Evolutionary conservation across 2,888 invertebrate genomes (phyloP).

Genomic region (Lepidocyrtinus sp.): DNA sequence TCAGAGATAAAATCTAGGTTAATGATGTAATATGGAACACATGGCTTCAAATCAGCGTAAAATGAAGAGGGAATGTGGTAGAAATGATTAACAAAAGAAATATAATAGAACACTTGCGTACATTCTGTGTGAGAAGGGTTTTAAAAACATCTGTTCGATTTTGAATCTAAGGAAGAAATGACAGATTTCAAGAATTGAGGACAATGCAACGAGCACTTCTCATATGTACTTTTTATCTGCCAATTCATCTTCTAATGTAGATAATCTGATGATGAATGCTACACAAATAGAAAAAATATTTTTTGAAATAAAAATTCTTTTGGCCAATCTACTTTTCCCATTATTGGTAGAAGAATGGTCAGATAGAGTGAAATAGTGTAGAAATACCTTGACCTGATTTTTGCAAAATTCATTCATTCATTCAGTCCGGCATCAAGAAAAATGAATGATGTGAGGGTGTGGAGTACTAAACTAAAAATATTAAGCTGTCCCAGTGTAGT

Average conservation of each 20-base stretch:
- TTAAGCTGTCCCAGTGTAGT: no score
- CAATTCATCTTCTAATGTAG: not conserved
- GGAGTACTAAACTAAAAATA: not conserved
- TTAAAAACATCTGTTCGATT: slow-evolving; percentile 36
- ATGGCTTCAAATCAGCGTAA: not conserved
- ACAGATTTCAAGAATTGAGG: slow-evolving; percentile 31
- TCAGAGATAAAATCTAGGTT: slow-evolving; percentile 33
- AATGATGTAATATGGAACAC: slow-evolving; percentile 52
- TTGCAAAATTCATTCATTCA: not conserved
- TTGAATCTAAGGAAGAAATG: slow-evolving; percentile 7
- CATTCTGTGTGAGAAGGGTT: not conserved
- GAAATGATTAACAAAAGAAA: slow-evolving; percentile 21
- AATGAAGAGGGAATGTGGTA: not conserved
- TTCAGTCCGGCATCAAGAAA: not conserved
- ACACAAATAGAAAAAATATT: not conserved
- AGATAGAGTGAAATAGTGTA: not conserved
- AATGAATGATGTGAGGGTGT: not conserved
- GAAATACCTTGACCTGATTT: not conserved
- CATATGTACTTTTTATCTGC: slow-evolving; percentile 11
- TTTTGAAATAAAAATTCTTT: not conserved
- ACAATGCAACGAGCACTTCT: slow-evolving; percentile 5
- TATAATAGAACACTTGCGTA: slow-evolving; percentile 18
- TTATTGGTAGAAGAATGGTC: not conserved
- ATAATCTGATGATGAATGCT: not conserved
- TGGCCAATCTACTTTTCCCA: not conserved